Conservation (phyloP, 2,797 vertebrate genomes). For the Todus mexicanus region DNA sequence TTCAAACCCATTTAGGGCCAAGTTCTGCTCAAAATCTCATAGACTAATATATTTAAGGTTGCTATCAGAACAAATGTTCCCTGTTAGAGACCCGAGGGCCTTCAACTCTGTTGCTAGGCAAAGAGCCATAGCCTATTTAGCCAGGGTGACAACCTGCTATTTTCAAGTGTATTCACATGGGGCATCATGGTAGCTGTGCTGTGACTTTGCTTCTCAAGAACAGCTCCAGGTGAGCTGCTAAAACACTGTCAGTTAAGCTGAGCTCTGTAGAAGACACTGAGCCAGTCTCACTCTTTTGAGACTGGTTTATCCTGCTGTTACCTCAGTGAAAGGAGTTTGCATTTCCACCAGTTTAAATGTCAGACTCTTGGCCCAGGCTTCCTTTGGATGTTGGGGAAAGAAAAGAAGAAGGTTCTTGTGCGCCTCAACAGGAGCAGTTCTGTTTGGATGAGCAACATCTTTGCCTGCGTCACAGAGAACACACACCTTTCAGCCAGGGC, state of each 20-base stretch:
- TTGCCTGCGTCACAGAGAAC: neutral
- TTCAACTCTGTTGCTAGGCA: neutral
- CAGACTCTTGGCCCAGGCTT: neutral
- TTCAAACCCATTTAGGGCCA: neutral
- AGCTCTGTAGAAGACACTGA: neutral
- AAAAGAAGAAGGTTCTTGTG: neutral
- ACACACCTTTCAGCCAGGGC: neutral
- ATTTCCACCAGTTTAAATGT: neutral
- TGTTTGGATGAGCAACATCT: neutral
- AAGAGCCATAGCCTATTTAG: neutral
- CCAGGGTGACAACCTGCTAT: neutral
- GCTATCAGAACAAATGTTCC: neutral
- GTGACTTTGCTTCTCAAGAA: neutral
- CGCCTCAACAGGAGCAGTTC: neutral
- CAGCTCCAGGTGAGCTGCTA: neutral
- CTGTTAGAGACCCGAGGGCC: neutral
- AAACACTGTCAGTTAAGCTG: neutral
- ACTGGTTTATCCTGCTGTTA: neutral
- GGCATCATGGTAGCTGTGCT: neutral
- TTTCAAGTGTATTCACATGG: neutral
- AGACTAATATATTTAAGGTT: neutral
- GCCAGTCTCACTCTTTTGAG: neutral
- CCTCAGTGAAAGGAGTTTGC: neutral
- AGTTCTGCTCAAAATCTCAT: neutral
- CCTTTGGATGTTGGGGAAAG: neutral